Conservation (phyloP, 2,888 invertebrate genomes). For the Leucania comma region DNA sequence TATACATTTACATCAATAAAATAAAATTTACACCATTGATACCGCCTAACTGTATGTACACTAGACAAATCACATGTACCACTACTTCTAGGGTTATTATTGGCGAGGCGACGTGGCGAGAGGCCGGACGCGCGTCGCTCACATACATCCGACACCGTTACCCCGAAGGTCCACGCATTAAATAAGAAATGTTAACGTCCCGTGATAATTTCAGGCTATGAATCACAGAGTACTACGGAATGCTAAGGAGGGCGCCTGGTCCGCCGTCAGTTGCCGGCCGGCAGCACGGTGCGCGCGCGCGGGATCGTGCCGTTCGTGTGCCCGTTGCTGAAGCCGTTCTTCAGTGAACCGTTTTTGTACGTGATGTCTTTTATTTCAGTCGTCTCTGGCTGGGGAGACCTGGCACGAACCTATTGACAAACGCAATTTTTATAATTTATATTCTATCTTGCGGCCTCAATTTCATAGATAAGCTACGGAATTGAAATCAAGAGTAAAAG, state of each 20-base stretch:
- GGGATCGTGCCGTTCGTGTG: slow-evolving; percentile 73
- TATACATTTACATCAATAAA: slow-evolving; percentile 82
- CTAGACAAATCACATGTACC: slow-evolving; percentile 87
- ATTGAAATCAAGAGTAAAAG: no score
- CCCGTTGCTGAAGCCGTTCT: slow-evolving; percentile 85
- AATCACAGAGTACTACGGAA: slow-evolving; percentile 80
- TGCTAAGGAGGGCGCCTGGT: slow-evolving; percentile 68
- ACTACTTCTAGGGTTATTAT: slow-evolving; percentile 71
- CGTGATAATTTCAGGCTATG: slow-evolving; percentile 68
- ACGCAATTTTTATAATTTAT: neutral
- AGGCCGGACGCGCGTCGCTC: slow-evolving; percentile 41
- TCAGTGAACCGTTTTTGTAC: slow-evolving; percentile 82
- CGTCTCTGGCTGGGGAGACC: slow-evolving; percentile 73
- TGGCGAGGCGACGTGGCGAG: slow-evolving; percentile 45
- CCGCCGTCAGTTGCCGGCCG: slow-evolving; percentile 87
- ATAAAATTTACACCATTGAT: slow-evolving; percentile 88
- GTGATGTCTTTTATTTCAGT: slow-evolving; percentile 74
- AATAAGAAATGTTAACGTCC: slow-evolving; percentile 64
- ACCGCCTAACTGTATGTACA: slow-evolving; percentile 87
- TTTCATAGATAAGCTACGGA: no score
- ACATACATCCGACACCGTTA: slow-evolving; percentile 61
- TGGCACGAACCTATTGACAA: slow-evolving; percentile 75
- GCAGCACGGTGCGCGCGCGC: slow-evolving; percentile 85
- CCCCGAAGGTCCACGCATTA: slow-evolving; percentile 66
- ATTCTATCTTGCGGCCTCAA: neutral